These are phyloP conservation scores for Rhynchopsitta pachyrhyncha DNA, from an alignment of 2,113 vertebrate species.

Conservation along the genomic window DNA sequence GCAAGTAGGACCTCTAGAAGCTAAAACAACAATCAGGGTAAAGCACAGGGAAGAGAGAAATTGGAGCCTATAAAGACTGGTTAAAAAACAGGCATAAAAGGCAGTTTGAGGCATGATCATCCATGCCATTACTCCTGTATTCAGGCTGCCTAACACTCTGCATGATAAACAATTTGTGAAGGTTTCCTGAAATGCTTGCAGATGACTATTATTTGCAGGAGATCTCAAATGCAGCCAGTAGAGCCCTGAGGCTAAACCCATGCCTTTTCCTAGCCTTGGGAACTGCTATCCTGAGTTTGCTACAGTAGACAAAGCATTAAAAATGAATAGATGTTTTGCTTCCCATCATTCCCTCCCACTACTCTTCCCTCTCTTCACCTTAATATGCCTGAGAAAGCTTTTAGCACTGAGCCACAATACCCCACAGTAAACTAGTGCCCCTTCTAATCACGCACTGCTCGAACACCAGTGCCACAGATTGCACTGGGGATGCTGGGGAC, in stretches of 20 bases:
- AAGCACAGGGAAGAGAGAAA: not conserved
- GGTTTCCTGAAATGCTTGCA: not conserved
- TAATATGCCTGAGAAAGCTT: not conserved
- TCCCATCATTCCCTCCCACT: not conserved
- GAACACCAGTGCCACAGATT: not conserved
- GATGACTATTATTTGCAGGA: not conserved
- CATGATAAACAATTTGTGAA: not conserved
- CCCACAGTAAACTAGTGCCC: not conserved
- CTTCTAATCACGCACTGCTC: not conserved
- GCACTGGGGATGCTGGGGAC: not conserved
- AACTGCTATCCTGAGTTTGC: constrained; percentile 45
- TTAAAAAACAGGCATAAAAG: not conserved
- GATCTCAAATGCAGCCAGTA: not conserved
- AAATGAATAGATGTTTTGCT: not conserved
- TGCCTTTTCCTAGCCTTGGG: not conserved
- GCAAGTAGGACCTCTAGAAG: not conserved
- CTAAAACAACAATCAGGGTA: not conserved
- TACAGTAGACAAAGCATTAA: not conserved
- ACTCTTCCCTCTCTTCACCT: not conserved
- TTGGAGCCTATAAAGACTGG: not conserved
- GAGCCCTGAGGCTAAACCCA: constrained; percentile 25
- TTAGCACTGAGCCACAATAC: not conserved
- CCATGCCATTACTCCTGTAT: not conserved
- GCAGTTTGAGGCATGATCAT: not conserved
- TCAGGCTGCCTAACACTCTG: not conserved